Evolutionary conservation across 2,888 invertebrate species (phyloP).

Genomic region (Diplazon laetatorius): DNA sequence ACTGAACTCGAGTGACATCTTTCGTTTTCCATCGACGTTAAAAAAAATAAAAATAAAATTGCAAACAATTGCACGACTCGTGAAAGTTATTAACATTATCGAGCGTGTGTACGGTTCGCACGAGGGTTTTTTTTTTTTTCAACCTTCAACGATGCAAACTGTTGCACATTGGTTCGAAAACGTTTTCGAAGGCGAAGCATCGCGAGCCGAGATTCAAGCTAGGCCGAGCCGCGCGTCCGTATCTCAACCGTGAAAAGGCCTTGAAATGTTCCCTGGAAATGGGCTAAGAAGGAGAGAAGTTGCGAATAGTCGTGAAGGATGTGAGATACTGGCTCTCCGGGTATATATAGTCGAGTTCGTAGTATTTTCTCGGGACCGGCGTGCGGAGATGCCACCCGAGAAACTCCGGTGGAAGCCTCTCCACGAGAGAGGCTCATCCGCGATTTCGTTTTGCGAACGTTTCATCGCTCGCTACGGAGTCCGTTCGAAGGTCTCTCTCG

Average conservation of each 20-base stretch:
- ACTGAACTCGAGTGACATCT: too few species aligned
- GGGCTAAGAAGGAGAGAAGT: conserved; percentile 76
- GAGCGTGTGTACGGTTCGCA: too few species aligned
- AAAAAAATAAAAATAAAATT: too few species aligned
- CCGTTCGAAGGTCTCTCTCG: conserved; percentile 60
- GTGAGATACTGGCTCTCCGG: conserved; percentile 82
- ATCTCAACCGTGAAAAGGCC: conserved; percentile 78
- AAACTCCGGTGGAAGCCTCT: conserved; percentile 75
- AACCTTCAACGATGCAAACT: background rate
- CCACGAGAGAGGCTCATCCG: conserved; percentile 21
- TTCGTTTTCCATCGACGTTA: too few species aligned
- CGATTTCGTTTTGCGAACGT: conserved; percentile 54
- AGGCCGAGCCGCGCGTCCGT: conserved; percentile 76
- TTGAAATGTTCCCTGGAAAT: conserved; percentile 69
- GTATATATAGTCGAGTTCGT: conserved; percentile 24
- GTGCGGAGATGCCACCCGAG: conserved; percentile 71
- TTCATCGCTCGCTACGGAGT: conserved; percentile 55
- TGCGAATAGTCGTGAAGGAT: conserved; percentile 81
- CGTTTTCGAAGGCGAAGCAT: conserved; percentile 26
- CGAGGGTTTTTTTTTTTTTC: too few species aligned
- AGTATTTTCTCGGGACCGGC: conserved; percentile 27
- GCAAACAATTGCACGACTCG: too few species aligned
- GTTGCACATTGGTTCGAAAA: conserved; percentile 13
- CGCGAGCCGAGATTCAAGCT: conserved; percentile 71
- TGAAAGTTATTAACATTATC: too few species aligned